A percentile compares a stretch with the other conserved stretches of the same genome.
phyloP scores from a whole-genome alignment of 2,888 invertebrate genomes.

The Netelia virgata region DNA sequence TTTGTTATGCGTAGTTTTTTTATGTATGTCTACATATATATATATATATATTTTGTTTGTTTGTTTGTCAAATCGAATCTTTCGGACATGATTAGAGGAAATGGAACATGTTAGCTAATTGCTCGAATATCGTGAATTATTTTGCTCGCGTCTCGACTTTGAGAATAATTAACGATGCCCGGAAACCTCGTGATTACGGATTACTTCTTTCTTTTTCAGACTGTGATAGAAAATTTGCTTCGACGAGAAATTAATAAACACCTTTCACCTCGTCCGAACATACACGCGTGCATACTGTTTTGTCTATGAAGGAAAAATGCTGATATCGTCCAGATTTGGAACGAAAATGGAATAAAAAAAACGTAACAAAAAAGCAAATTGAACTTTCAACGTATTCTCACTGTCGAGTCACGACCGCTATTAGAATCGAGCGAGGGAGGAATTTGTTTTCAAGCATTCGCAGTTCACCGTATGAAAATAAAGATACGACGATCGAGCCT shows the following conservation, averaged over 20 bases:
- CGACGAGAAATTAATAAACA: background rate
- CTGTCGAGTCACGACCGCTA: too few relatives aligned
- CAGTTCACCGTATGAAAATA: background rate
- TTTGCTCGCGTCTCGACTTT: conserved; percentile 23
- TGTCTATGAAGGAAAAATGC: conserved; percentile 45
- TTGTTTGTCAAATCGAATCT: conserved; percentile 31
- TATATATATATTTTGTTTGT: conserved; percentile 54
- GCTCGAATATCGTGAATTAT: background rate
- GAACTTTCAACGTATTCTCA: too few relatives aligned
- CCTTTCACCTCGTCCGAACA: conserved; percentile 31
- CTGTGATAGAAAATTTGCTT: conserved; percentile 9
- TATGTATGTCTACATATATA: conserved; percentile 46
- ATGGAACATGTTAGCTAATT: conserved; percentile 46
- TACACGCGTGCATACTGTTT: conserved; percentile 8
- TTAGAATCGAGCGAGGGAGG: background rate
- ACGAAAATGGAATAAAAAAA: background rate
- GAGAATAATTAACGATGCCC: conserved; percentile 25
- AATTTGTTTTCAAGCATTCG: background rate
- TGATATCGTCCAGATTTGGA: conserved; percentile 27
- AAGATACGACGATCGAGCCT: conserved; percentile 23
- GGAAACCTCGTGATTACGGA: conserved; percentile 17
- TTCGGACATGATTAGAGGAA: conserved; percentile 48
- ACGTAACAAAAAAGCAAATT: conserved; percentile 14
- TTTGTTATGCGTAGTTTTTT: conserved; percentile 38
- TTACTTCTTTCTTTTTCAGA: conserved; percentile 7